These are phyloP conservation scores for Holacanthella duospinosa DNA, from an alignment of 2,888 invertebrate genomes.

Conservation along the genomic window DNA sequence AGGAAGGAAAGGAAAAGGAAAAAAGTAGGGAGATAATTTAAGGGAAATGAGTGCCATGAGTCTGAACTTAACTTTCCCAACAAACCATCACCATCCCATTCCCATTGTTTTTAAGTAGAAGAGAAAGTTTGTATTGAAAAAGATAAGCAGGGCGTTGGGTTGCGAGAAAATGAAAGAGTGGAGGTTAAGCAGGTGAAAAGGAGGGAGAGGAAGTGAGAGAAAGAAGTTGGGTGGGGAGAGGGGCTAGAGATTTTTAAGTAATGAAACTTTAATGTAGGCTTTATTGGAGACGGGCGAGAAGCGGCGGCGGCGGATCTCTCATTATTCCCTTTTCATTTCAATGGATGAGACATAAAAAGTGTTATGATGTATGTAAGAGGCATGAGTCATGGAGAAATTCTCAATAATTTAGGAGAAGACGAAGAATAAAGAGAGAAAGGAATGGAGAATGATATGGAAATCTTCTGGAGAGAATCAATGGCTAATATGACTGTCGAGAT, in stretches of 20 bases:
- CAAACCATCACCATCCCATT: no score
- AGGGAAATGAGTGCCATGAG: no score
- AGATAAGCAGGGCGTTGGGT: no score
- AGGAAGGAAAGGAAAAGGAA: constrained; percentile 18
- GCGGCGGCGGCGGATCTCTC: background rate
- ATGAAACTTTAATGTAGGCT: background rate
- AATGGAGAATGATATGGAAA: constrained; percentile 7
- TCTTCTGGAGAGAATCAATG: constrained; percentile 25
- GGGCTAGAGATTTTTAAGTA: background rate
- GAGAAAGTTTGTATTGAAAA: no score
- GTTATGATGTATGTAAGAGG: constrained; percentile 28
- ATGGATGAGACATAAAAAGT: constrained; percentile 18
- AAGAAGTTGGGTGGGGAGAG: no score
- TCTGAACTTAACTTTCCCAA: no score
- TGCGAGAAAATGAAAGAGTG: no score
- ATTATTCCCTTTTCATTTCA: constrained; percentile 24
- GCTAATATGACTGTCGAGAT: constrained; percentile 23
- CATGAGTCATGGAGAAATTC: constrained; percentile 32
- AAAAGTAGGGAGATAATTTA: background rate
- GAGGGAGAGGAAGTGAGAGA: no score
- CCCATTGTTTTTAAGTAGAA: no score
- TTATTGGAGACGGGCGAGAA: background rate
- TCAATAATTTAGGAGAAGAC: constrained; percentile 32
- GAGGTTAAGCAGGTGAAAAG: no score
- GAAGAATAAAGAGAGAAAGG: constrained; percentile 16